Base-by-base conservation (phyloP, 1,140 invertebrate species). In the Sarcophaga peregrina region DNA sequence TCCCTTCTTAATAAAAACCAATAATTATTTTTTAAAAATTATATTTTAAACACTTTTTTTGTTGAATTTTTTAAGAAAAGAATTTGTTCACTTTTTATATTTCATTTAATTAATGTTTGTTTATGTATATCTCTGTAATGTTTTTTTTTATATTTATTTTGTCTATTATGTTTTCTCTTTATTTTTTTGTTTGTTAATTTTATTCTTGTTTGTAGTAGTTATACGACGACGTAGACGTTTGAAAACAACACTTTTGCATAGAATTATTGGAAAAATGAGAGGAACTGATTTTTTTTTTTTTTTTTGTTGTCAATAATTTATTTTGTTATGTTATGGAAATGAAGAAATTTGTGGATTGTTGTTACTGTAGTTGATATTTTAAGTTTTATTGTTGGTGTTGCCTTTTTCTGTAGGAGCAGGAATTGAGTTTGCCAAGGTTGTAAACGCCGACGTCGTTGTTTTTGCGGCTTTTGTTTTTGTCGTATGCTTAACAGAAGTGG, bases 371-470 rank as follows among this genome's bases (percentile, higher is more conserved):
- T 73, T 83, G 81, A 47, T 84, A 81, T 48, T 82, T 48, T 46
- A 15, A 45, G 47, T 11, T 13, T 81, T 25, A 50, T 17, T 25
- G 37, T 37, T 37, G 25, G 25, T 37, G 25, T 37, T 37, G 25
- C 25, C 25, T 37, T 37, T 37, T 37, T 78, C 75, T 37, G 25
- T 72, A 46, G 46, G 45, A 81, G 52, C 80, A 81, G 80, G 80
- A 81, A 81, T 68, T 81, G 80, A 62, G 11, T 20, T 85, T 84
- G 83, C 85, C 85, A 87, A 83, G 86, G 85, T 85, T 85, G 85
- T 83, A 85, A 85, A 84, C 83, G 87, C 86, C 85, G 85, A 86
- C 88, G 86, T 88, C 86, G 86, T 88, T 86, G 87, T 83, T 80
- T 86, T 83, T 85, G 84, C 80, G 84, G 83, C 82, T 84, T 84